Conservation (phyloP, 2,888 invertebrate species). For the Calameuta idolon region DNA sequence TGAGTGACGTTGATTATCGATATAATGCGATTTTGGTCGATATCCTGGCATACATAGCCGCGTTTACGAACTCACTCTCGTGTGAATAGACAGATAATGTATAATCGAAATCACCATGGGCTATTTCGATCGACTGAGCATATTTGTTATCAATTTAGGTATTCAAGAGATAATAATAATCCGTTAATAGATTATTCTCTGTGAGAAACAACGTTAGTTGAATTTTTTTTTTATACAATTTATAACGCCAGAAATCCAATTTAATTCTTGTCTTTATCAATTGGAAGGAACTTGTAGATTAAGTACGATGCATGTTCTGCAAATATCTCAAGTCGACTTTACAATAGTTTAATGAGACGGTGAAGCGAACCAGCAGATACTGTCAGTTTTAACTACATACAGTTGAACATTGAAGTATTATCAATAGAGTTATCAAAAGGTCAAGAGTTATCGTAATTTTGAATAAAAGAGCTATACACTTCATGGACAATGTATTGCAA, state of each 20-base stretch:
- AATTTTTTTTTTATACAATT: background rate
- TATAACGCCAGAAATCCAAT: no score
- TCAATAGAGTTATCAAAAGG: background rate
- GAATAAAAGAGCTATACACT: background rate
- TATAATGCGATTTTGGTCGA: background rate
- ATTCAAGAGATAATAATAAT: background rate
- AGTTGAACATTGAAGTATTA: background rate
- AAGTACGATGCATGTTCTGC: background rate
- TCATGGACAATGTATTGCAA: background rate
- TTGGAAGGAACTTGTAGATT: background rate
- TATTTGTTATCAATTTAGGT: background rate
- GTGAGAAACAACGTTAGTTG: background rate
- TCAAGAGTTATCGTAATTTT: background rate
- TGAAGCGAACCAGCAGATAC: background rate
- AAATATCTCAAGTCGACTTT: background rate
- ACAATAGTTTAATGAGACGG: background rate
- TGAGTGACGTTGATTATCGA: conserved; percentile 10
- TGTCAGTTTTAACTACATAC: background rate
- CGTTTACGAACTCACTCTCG: conserved; percentile 14
- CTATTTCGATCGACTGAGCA: background rate
- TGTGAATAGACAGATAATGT: conserved; percentile 36
- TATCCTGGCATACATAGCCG: background rate
- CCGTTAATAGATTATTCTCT: background rate
- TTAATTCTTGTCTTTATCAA: no score
- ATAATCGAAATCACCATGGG: background rate